Conservation (phyloP, 2,113 vertebrate species). For the Empidonax traillii region DNA sequence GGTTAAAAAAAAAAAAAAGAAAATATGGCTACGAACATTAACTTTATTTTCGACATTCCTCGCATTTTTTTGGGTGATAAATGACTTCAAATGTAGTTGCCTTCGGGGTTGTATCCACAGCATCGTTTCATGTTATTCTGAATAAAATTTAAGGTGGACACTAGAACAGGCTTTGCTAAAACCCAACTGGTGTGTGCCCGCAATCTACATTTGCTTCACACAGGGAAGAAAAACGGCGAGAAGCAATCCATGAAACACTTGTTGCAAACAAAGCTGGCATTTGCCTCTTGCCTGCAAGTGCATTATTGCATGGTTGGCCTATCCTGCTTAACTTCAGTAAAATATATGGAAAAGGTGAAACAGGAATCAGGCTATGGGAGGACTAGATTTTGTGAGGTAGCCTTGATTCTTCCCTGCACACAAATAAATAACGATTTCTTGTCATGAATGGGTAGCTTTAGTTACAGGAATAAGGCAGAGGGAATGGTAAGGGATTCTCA, state of each 20-base stretch:
- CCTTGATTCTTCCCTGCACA: background rate
- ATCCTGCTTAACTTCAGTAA: background rate
- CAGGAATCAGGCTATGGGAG: background rate
- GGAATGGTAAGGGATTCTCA: slow-evolving; percentile 1
- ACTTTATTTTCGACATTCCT: slow-evolving; percentile 63
- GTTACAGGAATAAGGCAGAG: background rate
- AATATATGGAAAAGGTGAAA: background rate
- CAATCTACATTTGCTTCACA: background rate
- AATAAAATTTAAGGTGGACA: slow-evolving; percentile 62
- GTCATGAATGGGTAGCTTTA: background rate
- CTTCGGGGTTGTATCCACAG: slow-evolving; percentile 31
- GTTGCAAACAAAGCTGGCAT: background rate
- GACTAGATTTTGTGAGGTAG: background rate
- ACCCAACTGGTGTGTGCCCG: background rate
- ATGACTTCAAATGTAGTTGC: slow-evolving; percentile 52
- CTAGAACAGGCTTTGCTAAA: background rate
- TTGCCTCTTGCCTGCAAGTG: background rate
- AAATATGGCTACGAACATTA: background rate
- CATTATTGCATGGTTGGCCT: background rate
- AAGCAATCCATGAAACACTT: background rate
- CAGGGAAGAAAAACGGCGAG: background rate
- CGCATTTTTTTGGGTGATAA: slow-evolving; percentile 59
- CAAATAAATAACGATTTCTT: slow-evolving; percentile 6
- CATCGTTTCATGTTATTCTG: slow-evolving; percentile 1
- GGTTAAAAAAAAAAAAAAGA: slow-evolving; percentile 22